Evolutionary conservation across 2,113 vertebrate species (phyloP), one percentile per base, ranked within the genome.

Genomic region (Gobiocypris rarus): DNA sequence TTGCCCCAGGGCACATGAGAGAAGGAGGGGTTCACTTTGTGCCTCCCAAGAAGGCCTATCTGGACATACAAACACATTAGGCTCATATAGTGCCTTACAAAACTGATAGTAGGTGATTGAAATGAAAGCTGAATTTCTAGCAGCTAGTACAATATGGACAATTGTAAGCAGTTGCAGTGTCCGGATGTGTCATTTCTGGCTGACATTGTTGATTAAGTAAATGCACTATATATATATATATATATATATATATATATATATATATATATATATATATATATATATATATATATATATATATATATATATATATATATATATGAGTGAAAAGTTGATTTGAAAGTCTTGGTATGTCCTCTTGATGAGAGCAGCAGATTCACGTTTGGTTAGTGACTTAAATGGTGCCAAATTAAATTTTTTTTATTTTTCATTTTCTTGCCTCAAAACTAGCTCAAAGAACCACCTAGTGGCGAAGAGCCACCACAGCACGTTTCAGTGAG

Each of bases 381-480:
- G 5, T 50, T 50, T 54, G 52, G 19, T 54, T 19, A 54, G 52
- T 19, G 17, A 19, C 2, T 54, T 54, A 54, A 54, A 54, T 54
- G 17, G 50, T 54, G 50, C 50, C 15, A 0, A 54, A 19, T 54
- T 19, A n/a, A n/a, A n/a, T 19, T 3, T 52, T 6, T 2, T 54
- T 54, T 19, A 19, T 19, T 22, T 71, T 22, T 71, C 10, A 24
- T 7, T 24, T 71, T 43, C 38, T 71, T 71, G n/a, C 63, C 22
- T n/a, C 83, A 89, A 87, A 81, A 89, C 90, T 93, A 87, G 91
- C 87, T 92, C 92, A 92, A 83, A 89, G 93, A 91, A 92, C 92
- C 93, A 92, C 93, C 94, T 90, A 90, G 94, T 93, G 94, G 92
- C 3, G 6, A 67, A 11, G 75, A 13, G 0, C 15, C 45, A 85